Conservation (phyloP, 2,888 invertebrate species). For the Cryptocephalus moraei region DNA sequence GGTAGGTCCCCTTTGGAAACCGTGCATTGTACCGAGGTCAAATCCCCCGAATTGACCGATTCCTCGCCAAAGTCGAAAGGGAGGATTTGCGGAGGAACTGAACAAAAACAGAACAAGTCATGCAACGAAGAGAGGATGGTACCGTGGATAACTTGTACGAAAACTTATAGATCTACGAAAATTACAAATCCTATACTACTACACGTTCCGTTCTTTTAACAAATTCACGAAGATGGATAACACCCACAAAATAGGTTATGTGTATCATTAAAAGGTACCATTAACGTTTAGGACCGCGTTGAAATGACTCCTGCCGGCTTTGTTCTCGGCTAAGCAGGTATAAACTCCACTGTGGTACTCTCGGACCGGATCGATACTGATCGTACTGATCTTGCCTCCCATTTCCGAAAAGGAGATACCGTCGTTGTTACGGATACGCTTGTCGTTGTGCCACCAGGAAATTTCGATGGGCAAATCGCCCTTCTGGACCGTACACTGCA, state of each 20-base stretch:
- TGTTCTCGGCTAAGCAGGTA: slow-evolving; percentile 59
- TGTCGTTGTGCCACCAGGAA: slow-evolving; percentile 62
- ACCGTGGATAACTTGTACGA: no score
- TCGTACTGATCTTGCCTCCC: slow-evolving; percentile 49
- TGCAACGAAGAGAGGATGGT: no score
- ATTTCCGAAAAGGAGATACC: slow-evolving; percentile 33
- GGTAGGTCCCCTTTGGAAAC: slow-evolving; percentile 70
- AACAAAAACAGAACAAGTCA: neutral
- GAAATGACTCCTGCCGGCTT: slow-evolving; percentile 54
- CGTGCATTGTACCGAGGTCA: slow-evolving; percentile 42
- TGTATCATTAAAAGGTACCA: slow-evolving; percentile 41
- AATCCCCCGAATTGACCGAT: slow-evolving; percentile 38
- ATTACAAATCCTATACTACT: no score
- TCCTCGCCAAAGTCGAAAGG: slow-evolving; percentile 68
- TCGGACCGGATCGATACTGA: slow-evolving; percentile 60
- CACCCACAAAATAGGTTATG: no score
- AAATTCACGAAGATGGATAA: no score
- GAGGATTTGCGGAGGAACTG: slow-evolving; percentile 69
- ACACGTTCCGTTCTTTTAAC: no score
- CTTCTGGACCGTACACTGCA: slow-evolving; percentile 58
- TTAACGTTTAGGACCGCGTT: slow-evolving; percentile 54
- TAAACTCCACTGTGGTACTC: slow-evolving; percentile 65
- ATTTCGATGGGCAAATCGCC: slow-evolving; percentile 67
- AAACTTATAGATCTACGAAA: no score
- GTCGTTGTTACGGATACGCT: slow-evolving; percentile 33